Conservation (phyloP, 2,113 vertebrate genomes). For the Oreocharis arfaki region DNA sequence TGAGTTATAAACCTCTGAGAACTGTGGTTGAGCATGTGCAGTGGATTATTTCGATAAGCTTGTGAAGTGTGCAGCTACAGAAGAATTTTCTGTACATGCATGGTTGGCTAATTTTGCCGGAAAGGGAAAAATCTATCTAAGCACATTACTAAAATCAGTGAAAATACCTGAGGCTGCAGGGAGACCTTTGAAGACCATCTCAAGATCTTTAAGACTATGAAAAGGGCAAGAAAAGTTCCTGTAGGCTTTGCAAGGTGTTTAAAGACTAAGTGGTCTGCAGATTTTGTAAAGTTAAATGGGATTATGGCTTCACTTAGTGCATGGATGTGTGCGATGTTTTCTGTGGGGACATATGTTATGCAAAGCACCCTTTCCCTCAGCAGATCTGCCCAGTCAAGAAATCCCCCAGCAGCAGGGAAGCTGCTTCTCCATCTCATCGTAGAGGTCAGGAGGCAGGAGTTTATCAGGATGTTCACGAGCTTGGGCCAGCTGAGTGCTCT, state of each 20-base stretch:
- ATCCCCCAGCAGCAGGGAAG: not conserved
- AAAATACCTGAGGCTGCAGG: not conserved
- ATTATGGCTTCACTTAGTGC: not conserved
- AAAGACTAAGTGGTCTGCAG: not conserved
- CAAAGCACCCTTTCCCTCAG: not conserved
- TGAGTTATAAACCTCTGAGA: constrained; percentile 37
- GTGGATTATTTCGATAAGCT: constrained; percentile 5
- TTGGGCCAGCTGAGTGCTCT: not conserved
- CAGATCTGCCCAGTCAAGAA: not conserved
- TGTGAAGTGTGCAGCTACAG: constrained; percentile 28
- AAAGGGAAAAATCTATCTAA: constrained; percentile 44
- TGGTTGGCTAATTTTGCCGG: constrained; percentile 23
- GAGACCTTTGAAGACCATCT: not conserved
- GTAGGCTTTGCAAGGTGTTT: not conserved
- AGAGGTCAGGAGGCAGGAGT: not conserved
- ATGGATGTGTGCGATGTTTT: not conserved
- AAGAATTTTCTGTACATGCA: constrained; percentile 44
- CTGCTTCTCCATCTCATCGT: not conserved
- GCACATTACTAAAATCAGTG: constrained; percentile 5
- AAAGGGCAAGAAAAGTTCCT: not conserved
- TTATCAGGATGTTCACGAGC: not conserved
- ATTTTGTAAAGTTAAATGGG: not conserved
- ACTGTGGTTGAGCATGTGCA: constrained; percentile 18
- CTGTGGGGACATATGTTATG: not conserved
- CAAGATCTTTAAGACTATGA: not conserved